A percentile compares a stretch with the other conserved stretches of the same genome.
These are phyloP conservation scores for Ranitomeya imitator DNA, from an alignment of 2,113 vertebrate species.

Conservation along the genomic window DNA sequence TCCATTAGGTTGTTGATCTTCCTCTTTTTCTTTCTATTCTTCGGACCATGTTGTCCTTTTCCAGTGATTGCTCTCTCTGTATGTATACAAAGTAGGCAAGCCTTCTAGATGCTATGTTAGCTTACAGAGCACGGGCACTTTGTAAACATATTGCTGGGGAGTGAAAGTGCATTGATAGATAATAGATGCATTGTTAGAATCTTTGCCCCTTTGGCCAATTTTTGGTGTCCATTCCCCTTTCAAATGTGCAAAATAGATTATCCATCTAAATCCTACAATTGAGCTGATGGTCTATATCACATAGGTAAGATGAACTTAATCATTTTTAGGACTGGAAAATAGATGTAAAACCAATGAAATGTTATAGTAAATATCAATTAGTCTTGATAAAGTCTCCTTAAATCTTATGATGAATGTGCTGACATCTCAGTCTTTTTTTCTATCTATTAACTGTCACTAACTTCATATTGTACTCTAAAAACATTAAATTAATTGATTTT, in stretches of 20 bases:
- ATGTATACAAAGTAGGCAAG: too few species aligned
- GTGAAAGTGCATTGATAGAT: too few species aligned
- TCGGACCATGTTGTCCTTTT: too few species aligned
- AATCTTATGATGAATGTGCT: not conserved
- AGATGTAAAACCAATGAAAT: not conserved
- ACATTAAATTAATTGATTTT: conserved; percentile 1
- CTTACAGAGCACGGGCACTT: too few species aligned
- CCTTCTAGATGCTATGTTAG: too few species aligned
- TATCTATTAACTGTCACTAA: not conserved
- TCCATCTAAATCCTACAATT: not conserved
- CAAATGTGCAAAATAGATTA: not conserved
- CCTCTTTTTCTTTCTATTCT: too few species aligned
- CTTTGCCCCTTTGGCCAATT: too few species aligned
- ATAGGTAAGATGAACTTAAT: not conserved
- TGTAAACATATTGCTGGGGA: too few species aligned
- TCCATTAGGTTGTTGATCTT: too few species aligned
- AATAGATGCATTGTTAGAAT: too few species aligned
- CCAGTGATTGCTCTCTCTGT: too few species aligned
- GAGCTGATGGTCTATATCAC: not conserved
- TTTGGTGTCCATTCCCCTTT: too few species aligned
- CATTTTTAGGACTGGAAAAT: not conserved
- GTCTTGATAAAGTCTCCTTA: not conserved
- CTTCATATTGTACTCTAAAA: not conserved
- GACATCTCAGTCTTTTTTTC: not conserved
- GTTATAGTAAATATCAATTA: not conserved